phyloP scores from a whole-genome alignment of 2,113 vertebrate species.

The Cavia aperea region DNA sequence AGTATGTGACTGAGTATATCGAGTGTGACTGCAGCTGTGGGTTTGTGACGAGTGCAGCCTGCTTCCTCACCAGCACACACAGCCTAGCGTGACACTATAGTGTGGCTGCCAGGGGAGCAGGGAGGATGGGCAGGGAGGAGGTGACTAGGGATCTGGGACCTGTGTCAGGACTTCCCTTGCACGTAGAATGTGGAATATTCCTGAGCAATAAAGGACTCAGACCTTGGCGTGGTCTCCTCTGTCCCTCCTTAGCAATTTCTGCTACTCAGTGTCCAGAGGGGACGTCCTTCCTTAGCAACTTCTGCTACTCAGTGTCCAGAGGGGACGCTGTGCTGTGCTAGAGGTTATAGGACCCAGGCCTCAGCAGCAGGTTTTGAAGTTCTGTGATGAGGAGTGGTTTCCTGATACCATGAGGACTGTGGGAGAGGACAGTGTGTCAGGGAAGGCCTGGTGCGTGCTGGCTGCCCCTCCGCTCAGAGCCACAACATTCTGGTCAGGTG shows the following conservation, averaged over 20 bases:
- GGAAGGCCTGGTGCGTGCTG: not conserved
- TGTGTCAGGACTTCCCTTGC: not conserved
- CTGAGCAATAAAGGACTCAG: not conserved
- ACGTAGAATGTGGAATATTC: no score
- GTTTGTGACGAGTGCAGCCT: not conserved
- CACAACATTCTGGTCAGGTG: not conserved
- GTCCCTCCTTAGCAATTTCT: not conserved
- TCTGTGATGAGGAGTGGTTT: not conserved
- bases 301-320: not conserved
- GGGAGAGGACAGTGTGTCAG: not conserved
- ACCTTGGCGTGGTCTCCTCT: not conserved
- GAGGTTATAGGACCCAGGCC: not conserved
- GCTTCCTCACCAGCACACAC: not conserved
- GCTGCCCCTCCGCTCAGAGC: not conserved
- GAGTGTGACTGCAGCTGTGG: not conserved
- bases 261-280: not conserved
- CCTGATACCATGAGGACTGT: not conserved
- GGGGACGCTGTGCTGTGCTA: not conserved
- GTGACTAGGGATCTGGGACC: not conserved
- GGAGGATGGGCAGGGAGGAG: not conserved
- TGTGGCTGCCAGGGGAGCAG: not conserved
- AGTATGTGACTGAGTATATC: not conserved
- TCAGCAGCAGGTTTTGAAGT: not conserved
- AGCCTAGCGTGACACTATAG: no score
- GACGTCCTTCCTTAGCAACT: not conserved